Evolutionary conservation across 1,140 invertebrate genomes (phyloP), one percentile per base, ranked within the genome.

Genomic region (Brachionus sp.): DNA sequence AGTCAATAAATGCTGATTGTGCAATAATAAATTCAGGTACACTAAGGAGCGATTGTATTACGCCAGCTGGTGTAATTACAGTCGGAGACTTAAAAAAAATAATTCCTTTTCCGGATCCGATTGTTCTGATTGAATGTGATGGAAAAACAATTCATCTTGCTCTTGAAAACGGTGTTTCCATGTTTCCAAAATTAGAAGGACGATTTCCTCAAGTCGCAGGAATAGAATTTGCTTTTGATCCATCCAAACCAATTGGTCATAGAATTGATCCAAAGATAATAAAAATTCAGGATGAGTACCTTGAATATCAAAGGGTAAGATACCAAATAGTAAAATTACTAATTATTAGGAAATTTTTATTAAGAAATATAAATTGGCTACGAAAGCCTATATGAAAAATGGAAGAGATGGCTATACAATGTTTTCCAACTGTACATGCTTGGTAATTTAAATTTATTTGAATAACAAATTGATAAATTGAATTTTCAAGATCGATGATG

Each of bases 11-110:
- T 13, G 93, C 93, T 29, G 94, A 96, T 87, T 89, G 94, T 12
- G 93, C 94, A 10, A 86, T 96, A 2, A 89, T 96, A 12, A 96
- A 96, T 88, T 95, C 94, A 16, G 95, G 95, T 42, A 95, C 95
- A 39, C 91, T 95, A 82, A 89, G 94, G 77, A 93, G 93, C 77
- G 94, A 95, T 88, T 86, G 87, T 77, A 86, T 90, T 50, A 93
- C 94, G 88, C 90, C 92, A 3, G 91, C 92, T 25, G 94, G 95
- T 0, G 91, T 92, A 57, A 96, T 96, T 87, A 93, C 92, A 16
- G 91, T 95, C 85, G 90, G 93, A 12, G 94, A 96, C 89, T 89
- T 96, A 19, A 92, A 93, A 2, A 93, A 91, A 83, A 91, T 96
- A 42, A 91, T 96, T 50, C 94, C 94, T 0, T 93, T 95, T 92